A percentile compares a stretch with the other conserved stretches of the same genome.
phyloP scores from a whole-genome alignment of 2,797 vertebrate genomes.

The Ibycter americanus region DNA sequence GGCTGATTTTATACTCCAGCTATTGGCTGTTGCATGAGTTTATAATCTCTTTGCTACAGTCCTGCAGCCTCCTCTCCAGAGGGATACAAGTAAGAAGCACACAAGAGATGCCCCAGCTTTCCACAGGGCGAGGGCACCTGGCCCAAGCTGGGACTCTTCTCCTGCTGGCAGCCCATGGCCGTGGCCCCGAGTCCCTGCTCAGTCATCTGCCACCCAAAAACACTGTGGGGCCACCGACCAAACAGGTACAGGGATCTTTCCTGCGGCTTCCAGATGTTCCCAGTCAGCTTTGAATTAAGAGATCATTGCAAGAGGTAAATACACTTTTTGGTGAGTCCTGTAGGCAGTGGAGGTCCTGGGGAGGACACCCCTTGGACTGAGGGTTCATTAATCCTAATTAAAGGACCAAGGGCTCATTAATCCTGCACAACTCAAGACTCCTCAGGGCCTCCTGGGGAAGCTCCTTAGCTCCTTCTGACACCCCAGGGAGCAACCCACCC shows the following conservation, averaged over 20 bases:
- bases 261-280: neutral
- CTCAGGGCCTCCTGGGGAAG: neutral
- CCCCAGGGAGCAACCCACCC: neutral
- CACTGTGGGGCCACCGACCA: neutral
- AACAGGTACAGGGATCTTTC: neutral
- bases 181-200: fast-evolving
- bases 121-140: fast-evolving
- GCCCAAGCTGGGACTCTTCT: fast-evolving
- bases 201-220: neutral
- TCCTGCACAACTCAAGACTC: neutral
- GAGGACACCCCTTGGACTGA: neutral
- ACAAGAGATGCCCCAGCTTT: neutral
- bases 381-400: neutral
- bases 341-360: neutral
- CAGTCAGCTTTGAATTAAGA: neutral
- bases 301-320: neutral
- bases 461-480: neutral
- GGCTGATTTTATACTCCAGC: neutral
- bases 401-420: neutral
- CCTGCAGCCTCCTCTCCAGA: neutral
- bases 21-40: neutral
- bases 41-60: neutral
- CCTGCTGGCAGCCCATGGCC: neutral
- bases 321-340: neutral
- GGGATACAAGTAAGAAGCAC: neutral